Evolutionary conservation across 2,113 vertebrate genomes (phyloP), one percentile per base, ranked within the genome.

Genomic region (Benitochromis conjunctus): DNA sequence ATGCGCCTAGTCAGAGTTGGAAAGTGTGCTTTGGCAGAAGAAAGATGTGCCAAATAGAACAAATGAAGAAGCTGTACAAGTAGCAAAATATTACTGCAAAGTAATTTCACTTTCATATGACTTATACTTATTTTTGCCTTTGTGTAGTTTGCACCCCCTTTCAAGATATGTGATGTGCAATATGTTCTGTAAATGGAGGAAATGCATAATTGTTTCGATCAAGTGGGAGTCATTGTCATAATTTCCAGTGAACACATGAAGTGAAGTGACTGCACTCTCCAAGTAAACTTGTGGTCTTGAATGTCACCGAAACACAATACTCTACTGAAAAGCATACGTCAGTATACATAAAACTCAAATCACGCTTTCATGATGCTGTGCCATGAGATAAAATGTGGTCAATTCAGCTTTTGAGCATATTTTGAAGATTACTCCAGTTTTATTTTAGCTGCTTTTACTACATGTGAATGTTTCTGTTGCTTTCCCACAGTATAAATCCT

Each of bases 11-110:
- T 51, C 29, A 14, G 81, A 77, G 82, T 80, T 60, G 24, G 41
- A 82, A 91, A 85, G 34, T 51, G 18, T 84, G 87, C 87, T 88
- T 92, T 91, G 80, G 62, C 31, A 69, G 76, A 51, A 76, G 83
- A 55, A 85, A 71, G 31, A 43, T n/a, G 87, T 92, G 92, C 91
- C 92, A 93, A 93, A 91, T 89, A 16, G 57, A 46, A 43, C 24
- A 60, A 71, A 84, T 43, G 74, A 88, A 83, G 51, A 78, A 79
- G 24, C 21, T 88, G 21, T 62, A 81, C 56, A 86, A 53, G 87
- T 91, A 92, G 90, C 83, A 91, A 60, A 85, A 84, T 9, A 85
- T 79, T 78, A 86, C 81, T 76, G 56, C 66, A 83, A 56, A 76
- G 43, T 79, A 41, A 83, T 86, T 80, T 88, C 53, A 79, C 64